Evolutionary conservation across 1,140 invertebrate genomes (phyloP), one percentile per base, ranked within the genome.

Genomic region (Drosophila santomea): DNA sequence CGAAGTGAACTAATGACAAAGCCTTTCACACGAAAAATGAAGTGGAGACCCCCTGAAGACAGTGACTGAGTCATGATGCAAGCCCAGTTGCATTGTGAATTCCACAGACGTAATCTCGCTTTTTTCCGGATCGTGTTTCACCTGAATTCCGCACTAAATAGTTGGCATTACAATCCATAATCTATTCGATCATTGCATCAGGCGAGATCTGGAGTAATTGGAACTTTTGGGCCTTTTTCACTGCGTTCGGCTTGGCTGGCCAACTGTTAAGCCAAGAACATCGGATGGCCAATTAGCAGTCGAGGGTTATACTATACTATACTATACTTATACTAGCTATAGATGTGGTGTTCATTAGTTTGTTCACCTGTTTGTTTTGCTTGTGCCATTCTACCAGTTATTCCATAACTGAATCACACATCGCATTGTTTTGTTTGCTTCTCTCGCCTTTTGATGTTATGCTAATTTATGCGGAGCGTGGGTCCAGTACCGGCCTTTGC

Each of bases 401-500:
- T 59, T 55, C 58, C 58, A 78, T 67, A 58, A 78, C 66, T 66
- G 72, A 78, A 51, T 80, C 63, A 75, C 35, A 59, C 41, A 41
- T 20, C 15, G 43, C 4, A 43, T 43, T 36, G 8, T 57, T 63
- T 32, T 60, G 44, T 43, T 61, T 71, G 78, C 78, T 85, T 28
- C 71, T 80, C 80, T 72, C 61, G 68, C 61, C 55, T 35, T 25
- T 50, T 68, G 39, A 84, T 80, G 47, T 15, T 56, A 89, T 88
- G 84, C 84, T 88, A 89, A 88, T 88, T 84, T 77, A 88, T 88
- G 84, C 80, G 69, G 76, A 88, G 80, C 85, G 76, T 83, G 83
- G 78, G 82, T 64, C 83, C 66, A 82, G 69, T 68, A 68, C 80
- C 57, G 60, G 74, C 59, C 74, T 55, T 63, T 69, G 57, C 69